Evolutionary conservation across 2,113 vertebrate genomes (phyloP), one percentile per base, ranked within the genome.

Genomic region (Serinus canaria): DNA sequence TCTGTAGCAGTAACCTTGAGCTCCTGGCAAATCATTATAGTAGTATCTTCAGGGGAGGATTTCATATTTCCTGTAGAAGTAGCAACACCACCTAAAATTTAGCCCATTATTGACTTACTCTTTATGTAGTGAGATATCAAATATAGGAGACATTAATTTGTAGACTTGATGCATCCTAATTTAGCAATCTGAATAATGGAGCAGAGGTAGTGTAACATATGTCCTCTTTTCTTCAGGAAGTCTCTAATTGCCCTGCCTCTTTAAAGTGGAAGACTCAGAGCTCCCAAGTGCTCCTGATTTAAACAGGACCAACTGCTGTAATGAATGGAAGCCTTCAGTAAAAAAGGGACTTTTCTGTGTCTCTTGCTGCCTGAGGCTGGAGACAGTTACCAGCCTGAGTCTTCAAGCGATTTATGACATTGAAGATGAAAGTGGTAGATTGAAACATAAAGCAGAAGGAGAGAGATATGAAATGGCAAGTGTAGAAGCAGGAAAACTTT

Each of bases 311-410:
- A 5, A 37, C 24, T 69, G 59, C 25, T 74, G 9, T 52, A 87
- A 24, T 7, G 17, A 73, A 80, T 14, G 13, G 44, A 88, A 20
- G 8, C 10, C 50, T 76, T 73, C n/a, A 82, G 73, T 53, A 37
- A 67, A 52, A 39, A 77, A 85, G 59, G 2, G 52, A 15, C 6
- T 75, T 53, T 75, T 46, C 81, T 83, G 24, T 37, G 25, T 83
- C 63, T 77, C 9, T 67, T 72, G 11, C 27, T 53, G n/a, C 15
- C n/a, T 47, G 64, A 81, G 52, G 23, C 28, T 80, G 63, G 31
- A 87, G 59, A 50, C 2, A 49, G 16, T 25, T n/a, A 67, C 16
- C 46, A 44, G 3, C 0, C 0, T 43, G 64, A 78, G 60, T 33
- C 62, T 87, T 70, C 24, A 81, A 55, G 70, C 1, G 64, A 17